phyloP scores from a whole-genome alignment of 64 coral and sea anemone genomes.

The Catalaphyllia jardinei region DNA sequence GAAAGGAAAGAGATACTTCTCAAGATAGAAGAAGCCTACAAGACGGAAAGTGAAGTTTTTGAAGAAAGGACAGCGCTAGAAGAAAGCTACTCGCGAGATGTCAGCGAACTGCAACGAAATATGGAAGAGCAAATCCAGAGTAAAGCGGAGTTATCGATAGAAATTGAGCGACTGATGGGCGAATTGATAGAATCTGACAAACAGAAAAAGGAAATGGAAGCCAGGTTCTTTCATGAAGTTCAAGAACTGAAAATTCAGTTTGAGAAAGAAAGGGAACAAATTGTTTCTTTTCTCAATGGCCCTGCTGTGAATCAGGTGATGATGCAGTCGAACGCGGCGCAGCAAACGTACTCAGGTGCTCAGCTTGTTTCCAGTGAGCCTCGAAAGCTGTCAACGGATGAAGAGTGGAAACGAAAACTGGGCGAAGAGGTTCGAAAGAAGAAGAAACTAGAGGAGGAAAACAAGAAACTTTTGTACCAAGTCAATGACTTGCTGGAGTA shows the following conservation, averaged over 20 bases:
- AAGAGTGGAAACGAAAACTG: constrained; percentile 37
- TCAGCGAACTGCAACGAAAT: constrained; percentile 49
- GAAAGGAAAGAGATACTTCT: constrained; percentile 83
- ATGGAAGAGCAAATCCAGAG: constrained; percentile 67
- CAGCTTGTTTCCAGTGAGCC: not conserved
- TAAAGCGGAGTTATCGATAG: constrained; percentile 71
- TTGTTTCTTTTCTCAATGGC: constrained; percentile 22
- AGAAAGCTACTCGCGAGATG: constrained; percentile 57
- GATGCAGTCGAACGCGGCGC: not conserved
- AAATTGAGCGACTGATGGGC: constrained; percentile 73
- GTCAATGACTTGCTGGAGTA: constrained; percentile 60
- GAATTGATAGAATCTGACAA: constrained; percentile 70
- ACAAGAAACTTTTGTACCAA: constrained; percentile 81
- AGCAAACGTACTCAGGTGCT: constrained; percentile 3
- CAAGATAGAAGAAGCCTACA: constrained; percentile 75
- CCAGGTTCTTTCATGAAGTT: constrained; percentile 32
- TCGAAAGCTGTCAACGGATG: not conserved
- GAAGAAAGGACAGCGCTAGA: constrained; percentile 50
- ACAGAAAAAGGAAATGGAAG: constrained; percentile 61
- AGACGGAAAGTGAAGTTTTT: constrained; percentile 70
- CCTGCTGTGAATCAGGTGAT: constrained; percentile 21
- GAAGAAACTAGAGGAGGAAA: constrained; percentile 79
- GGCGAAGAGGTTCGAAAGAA: constrained; percentile 57
- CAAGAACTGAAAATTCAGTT: constrained; percentile 55
- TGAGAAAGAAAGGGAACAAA: constrained; percentile 54